Evolutionary conservation across 2,797 vertebrate species (phyloP).

Genomic region (Discoglossus pictus): DNA sequence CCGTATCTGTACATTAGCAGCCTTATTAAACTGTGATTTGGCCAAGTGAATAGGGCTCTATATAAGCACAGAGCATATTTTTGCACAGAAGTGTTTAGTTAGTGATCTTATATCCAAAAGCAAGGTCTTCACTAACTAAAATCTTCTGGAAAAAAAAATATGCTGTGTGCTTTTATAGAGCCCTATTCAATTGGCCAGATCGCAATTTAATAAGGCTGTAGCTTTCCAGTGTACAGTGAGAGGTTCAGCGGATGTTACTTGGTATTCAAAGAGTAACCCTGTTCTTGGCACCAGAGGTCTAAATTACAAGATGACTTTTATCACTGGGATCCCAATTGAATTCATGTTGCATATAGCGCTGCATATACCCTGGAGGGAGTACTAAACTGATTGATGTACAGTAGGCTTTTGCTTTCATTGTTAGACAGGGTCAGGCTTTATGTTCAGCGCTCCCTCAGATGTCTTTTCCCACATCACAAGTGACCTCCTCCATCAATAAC

Average conservation of each 20-base stretch:
- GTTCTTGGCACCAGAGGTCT: neutral
- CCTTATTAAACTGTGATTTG: too few relatives aligned
- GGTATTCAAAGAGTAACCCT: neutral
- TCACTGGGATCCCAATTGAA: constrained; percentile 13
- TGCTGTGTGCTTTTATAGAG: too few relatives aligned
- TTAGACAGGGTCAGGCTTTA: constrained; percentile 11
- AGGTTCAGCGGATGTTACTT: neutral
- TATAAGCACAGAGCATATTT: too few relatives aligned
- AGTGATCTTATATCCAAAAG: too few relatives aligned
- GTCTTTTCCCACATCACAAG: constrained; percentile 31
- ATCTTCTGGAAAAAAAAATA: too few relatives aligned
- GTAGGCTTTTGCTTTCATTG: constrained; percentile 9
- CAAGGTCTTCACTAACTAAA: too few relatives aligned
- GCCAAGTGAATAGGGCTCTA: too few relatives aligned
- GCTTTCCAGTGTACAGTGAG: too few relatives aligned
- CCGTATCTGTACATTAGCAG: too few relatives aligned
- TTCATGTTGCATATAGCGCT: constrained; percentile 20
- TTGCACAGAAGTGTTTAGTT: too few relatives aligned
- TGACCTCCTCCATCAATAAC: constrained; percentile 17
- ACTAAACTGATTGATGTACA: constrained; percentile 22
- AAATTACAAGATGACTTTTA: constrained; percentile 16
- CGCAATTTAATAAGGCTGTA: too few relatives aligned
- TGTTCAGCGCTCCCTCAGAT: constrained; percentile 13
- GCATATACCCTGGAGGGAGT: constrained; percentile 16
- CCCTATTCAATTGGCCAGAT: too few relatives aligned